phyloP scores from a whole-genome alignment of 1,140 invertebrate species.

The Alviniconcha marisindica region DNA sequence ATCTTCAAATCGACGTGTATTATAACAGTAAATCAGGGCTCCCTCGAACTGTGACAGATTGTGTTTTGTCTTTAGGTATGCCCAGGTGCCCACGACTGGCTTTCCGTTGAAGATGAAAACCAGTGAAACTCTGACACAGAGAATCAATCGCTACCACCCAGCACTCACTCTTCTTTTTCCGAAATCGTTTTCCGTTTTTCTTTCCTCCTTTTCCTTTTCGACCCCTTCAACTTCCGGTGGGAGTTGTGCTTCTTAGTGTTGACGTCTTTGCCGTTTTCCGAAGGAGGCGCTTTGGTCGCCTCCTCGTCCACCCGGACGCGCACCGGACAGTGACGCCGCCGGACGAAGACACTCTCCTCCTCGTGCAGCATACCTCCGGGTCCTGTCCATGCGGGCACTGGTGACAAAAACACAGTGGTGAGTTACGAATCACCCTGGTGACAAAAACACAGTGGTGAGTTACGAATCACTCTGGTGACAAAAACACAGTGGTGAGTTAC shows the following conservation, averaged over 20 bases:
- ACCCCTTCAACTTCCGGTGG: constrained; percentile 2
- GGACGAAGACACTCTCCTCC: constrained; percentile 11
- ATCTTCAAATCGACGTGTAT: too few relatives aligned
- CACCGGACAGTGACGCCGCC: neutral
- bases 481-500: too few relatives aligned
- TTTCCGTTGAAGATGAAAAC: neutral
- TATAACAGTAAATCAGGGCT: neutral
- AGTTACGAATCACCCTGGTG: too few relatives aligned
- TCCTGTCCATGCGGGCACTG: neutral
- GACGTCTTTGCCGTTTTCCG: neutral
- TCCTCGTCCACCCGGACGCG: constrained; percentile 7
- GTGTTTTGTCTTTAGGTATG: neutral
- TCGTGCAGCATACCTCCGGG: neutral
- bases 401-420: neutral
- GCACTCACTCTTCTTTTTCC: constrained; percentile 5
- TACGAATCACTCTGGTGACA: too few relatives aligned
- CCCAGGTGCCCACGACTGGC: too few relatives aligned
- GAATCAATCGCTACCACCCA: neutral
- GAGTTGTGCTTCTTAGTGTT: neutral
- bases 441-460: too few relatives aligned
- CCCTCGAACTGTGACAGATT: neutral
- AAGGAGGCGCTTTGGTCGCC: neutral
- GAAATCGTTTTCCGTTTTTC: constrained; percentile 17
- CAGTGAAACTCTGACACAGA: neutral
- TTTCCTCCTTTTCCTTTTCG: constrained; percentile 18